Base-by-base conservation (phyloP, 2,113 vertebrate genomes). In the Sylvietta virens region DNA sequence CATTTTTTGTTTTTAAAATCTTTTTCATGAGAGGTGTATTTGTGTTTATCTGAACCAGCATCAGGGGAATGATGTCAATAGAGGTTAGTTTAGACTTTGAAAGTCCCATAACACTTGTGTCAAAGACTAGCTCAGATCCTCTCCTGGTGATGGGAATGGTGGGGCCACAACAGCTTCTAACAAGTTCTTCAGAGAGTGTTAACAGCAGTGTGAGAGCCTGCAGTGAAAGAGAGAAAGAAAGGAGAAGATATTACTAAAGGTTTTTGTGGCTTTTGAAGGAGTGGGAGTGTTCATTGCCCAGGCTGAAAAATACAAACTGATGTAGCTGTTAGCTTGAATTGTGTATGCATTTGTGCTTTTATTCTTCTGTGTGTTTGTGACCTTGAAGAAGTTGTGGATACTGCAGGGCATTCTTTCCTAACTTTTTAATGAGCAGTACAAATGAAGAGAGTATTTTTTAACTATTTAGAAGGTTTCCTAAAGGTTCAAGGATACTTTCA, bases 1-100 rank as follows among this genome's bases (percentile, higher is more conserved):
- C 0, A 2, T 33, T 71, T 71, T 69, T 84, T 56, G 0, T 19
- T 79, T 70, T 45, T n/a, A 10, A 13, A 1, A 14, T 56, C 13
- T 67, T 78, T 66, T 70, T 56, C 7, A 14, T 67, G 42, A n/a
- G 80, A 88, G 42, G 20, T 81, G 6, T 56, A 12, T 81, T 66
- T 84, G 39, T 69, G 22, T 85, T 91, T 56, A 60, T 64, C 57
- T 73, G 66, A 90, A 27, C 22, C 37, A 48, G n/a, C 30, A 67
- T 17, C 33, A 67, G 78, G 58, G 23, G 23, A 87, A 22, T 44
- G 26, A 39, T 87, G 31, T n/a, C 66, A 37, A 2, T 11, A 42
- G 65, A 44, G 7, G 31, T 33, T 33, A 61, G 26, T 78, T 77
- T 30, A 37, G 37, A 19, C 31, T 86, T 57, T 37, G 48, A 27